phyloP scores from a whole-genome alignment of 2,113 vertebrate species.

The Dicrurus megarhynchus region DNA sequence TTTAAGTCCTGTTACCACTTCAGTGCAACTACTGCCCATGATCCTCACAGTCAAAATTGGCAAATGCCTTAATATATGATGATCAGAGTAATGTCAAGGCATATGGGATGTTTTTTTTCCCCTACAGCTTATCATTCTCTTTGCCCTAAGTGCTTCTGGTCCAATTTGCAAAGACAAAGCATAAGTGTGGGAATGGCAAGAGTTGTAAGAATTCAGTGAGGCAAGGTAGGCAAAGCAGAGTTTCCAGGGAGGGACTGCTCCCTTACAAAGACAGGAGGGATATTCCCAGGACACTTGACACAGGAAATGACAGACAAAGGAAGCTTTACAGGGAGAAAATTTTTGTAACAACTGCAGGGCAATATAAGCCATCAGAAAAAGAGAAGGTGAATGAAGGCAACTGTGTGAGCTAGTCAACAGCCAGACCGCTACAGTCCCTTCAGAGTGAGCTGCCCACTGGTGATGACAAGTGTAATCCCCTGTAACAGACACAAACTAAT shows the following conservation, averaged over 20 bases:
- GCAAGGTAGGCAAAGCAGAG: not conserved
- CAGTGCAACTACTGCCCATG: not conserved
- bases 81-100: not conserved
- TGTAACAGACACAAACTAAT: not conserved
- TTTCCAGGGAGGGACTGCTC: not conserved
- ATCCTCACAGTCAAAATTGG: not conserved
- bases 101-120: fast-evolving
- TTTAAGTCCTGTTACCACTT: not conserved
- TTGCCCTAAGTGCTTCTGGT: not conserved
- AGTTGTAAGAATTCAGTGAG: not conserved
- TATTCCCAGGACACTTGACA: not conserved
- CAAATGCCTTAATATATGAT: not conserved
- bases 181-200: not conserved
- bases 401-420: not conserved
- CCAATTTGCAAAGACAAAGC: not conserved
- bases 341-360: not conserved
- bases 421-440: not conserved
- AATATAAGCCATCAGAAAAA: not conserved
- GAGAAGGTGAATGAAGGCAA: not conserved
- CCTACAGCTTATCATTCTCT: not conserved
- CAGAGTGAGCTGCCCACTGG: not conserved
- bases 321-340: not conserved
- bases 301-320: not conserved
- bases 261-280: not conserved
- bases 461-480: not conserved